A percentile compares a stretch with the other conserved stretches of the same genome.
Evolutionary conservation across 1,140 invertebrate species (phyloP).

Genomic region (Phortica variegata): DNA sequence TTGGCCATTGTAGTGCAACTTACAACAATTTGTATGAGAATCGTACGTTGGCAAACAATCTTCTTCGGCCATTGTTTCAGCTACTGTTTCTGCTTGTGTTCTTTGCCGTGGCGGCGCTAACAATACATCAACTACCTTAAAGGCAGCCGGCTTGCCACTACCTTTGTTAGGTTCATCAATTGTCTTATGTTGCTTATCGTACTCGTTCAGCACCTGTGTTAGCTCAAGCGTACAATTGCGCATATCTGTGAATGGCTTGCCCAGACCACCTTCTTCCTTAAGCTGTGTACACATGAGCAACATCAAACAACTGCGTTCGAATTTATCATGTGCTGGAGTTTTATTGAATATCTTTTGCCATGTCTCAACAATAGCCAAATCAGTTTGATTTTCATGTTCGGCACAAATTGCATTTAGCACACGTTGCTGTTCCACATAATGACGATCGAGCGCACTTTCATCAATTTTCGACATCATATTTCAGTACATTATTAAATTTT

Average conservation of each 20-base stretch:
- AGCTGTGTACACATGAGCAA: conserved; percentile 28
- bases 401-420: too few species aligned
- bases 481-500: conserved; percentile 12
- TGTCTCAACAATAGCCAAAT: conserved; percentile 19
- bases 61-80: too few species aligned
- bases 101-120: not conserved
- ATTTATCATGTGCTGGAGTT: conserved; percentile 18
- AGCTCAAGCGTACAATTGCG: conserved; percentile 17
- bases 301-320: conserved; percentile 28
- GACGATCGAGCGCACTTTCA: conserved; percentile 23
- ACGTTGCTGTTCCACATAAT: conserved; percentile 17
- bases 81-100: not conserved
- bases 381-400: conserved; percentile 6
- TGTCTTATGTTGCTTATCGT: not conserved
- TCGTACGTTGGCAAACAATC: too few species aligned
- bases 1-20: too few species aligned
- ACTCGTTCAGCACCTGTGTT: conserved; percentile 7
- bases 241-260: conserved; percentile 27
- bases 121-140: too few species aligned
- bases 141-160: not conserved
- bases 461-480: conserved; percentile 15
- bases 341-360: conserved; percentile 21
- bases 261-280: conserved; percentile 21
- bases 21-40: too few species aligned
- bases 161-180: conserved; percentile 1